Base-by-base conservation (phyloP, 2,113 vertebrate genomes). In the Etheostoma spectabile region DNA sequence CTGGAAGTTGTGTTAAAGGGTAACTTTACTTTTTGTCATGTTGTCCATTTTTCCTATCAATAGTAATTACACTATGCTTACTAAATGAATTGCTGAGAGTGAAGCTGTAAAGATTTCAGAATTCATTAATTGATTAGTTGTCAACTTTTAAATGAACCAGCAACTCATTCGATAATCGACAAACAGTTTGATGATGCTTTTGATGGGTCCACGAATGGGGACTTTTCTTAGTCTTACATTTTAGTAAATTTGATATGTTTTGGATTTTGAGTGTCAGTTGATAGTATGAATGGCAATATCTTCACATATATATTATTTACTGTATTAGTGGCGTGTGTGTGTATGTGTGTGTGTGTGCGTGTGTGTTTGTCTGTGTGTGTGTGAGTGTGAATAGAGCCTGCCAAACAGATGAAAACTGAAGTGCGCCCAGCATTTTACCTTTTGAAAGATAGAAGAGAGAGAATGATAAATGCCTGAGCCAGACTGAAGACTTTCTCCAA, bases 381-480 rank as follows among this genome's bases (percentile, higher is more conserved):
- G 38, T 60, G 70, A 19, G 21, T 24, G 6, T 14, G 21, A 15
- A 6, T 56, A 2, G 2, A 68, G 45, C 77, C 70, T 86, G 71
- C 27, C 63, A 74, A 55, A 62, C 45, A 71, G 61, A 69, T 51
- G 65, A 75, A 72, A 80, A 72, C 48, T 79, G 67, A 79, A 55
- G 61, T 74, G 76, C 6, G 10, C 22, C 49, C 65, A 80, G 24
- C 75, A 13, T 72, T 85, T 82, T 82, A 80, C 55, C 68, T 65
- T 74, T 19, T 30, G 12, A 82, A 65, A 66, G 82, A 63, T 60
- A 74, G 69, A 70, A 79, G 35, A 83, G 61, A 77, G 53, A 67
- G 80, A 89, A 66, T 77, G 72, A 80, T 77, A 82, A 85, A 82
- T 73, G 65, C 76, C 38, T 56, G 0, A 66, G 53, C 18, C 51